Evolutionary conservation across 2,888 invertebrate genomes (phyloP).

Genomic region (Sinohyriopsis cumingii): DNA sequence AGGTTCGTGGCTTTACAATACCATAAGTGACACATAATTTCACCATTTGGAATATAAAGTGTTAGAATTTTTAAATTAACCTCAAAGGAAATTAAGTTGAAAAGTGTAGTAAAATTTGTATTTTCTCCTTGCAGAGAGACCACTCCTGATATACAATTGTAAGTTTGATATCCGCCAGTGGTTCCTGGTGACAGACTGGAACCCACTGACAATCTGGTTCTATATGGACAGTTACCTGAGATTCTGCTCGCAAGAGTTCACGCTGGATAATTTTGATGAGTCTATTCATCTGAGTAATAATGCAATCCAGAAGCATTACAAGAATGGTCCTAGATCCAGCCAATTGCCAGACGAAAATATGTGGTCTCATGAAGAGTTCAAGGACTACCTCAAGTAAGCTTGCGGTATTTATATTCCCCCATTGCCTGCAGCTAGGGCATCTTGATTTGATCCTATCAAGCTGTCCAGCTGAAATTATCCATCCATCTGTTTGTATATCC

Average conservation of each 20-base stretch:
- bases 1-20: background rate
- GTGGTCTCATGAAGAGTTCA: conserved; percentile 86
- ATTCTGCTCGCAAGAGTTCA: conserved; percentile 85
- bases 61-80: background rate
- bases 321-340: conserved; percentile 74
- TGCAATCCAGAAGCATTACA: conserved; percentile 91
- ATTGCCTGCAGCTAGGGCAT: too few relatives aligned
- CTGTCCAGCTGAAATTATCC: too few relatives aligned
- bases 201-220: conserved; percentile 93
- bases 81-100: background rate
- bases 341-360: conserved; percentile 84
- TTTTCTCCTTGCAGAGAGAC: conserved; percentile 82
- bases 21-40: background rate
- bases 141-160: conserved; percentile 89
- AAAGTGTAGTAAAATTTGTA: conserved; percentile 13
- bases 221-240: conserved; percentile 93
- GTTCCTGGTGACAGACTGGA: conserved; percentile 93
- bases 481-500: too few relatives aligned
- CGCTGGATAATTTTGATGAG: conserved; percentile 89
- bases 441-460: too few relatives aligned
- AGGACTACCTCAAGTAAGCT: conserved; percentile 78
- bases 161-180: conserved; percentile 97
- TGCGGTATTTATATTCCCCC: background rate
- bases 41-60: too few relatives aligned
- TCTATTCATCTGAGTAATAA: conserved; percentile 90